These are phyloP conservation scores for Ditula angustiorana DNA, from an alignment of 2,888 invertebrate species.

Conservation along the genomic window DNA sequence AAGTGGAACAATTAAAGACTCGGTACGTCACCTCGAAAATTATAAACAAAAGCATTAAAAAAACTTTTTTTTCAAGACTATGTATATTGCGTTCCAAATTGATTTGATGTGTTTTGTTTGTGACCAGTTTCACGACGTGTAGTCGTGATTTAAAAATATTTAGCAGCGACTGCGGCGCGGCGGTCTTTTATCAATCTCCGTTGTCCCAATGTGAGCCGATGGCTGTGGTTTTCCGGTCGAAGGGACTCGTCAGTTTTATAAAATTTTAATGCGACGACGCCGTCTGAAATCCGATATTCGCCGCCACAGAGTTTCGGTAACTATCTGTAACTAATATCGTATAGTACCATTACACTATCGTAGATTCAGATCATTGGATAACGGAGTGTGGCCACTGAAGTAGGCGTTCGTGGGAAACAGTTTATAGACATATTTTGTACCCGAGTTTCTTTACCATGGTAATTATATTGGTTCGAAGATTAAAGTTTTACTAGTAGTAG, in stretches of 20 bases:
- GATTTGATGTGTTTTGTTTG: constrained; percentile 9
- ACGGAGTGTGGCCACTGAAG: constrained; percentile 71
- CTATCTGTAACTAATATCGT: constrained; percentile 42
- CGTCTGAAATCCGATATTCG: constrained; percentile 65
- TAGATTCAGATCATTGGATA: constrained; percentile 62
- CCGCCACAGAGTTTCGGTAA: constrained; percentile 56
- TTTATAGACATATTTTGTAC: constrained; percentile 62
- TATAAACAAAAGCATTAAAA: too few species aligned
- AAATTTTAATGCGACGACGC: constrained; percentile 54
- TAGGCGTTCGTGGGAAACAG: constrained; percentile 72
- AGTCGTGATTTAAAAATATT: constrained; percentile 25
- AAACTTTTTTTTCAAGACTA: too few species aligned
- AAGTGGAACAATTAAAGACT: too few species aligned
- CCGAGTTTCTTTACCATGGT: constrained; percentile 65
- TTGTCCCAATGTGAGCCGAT: constrained; percentile 4
- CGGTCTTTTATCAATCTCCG: constrained; percentile 26
- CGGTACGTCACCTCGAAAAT: too few species aligned
- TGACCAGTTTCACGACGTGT: constrained; percentile 12
- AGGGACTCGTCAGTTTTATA: constrained; percentile 61
- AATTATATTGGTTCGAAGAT: constrained; percentile 55
- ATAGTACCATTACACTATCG: constrained; percentile 51
- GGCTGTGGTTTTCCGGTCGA: constrained; percentile 71
- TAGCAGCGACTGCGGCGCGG: constrained; percentile 24
- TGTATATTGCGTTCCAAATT: constrained; percentile 23
- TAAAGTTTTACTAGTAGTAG: constrained; percentile 57